phyloP scores from a whole-genome alignment of 2,113 vertebrate species.

The Myotis lucifugus region DNA sequence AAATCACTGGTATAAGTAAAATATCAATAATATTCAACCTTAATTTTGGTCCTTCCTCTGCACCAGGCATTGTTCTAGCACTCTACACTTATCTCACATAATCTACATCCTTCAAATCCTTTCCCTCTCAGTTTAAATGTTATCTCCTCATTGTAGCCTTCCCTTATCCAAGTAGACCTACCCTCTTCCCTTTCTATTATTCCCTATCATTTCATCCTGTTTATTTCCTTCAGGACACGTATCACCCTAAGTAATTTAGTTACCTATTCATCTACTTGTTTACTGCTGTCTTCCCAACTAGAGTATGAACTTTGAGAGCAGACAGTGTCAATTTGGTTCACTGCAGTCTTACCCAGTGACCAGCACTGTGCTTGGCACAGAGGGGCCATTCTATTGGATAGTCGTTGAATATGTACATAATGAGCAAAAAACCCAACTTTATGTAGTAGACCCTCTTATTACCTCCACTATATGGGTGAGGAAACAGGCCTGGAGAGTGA shows the following conservation, averaged over 20 bases:
- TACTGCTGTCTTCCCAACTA: neutral
- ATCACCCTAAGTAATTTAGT: slow-evolving; percentile 28
- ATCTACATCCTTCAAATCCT: slow-evolving; percentile 14
- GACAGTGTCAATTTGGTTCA: neutral
- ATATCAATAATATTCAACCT: neutral
- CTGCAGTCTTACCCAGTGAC: neutral
- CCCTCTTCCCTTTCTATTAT: slow-evolving; percentile 29
- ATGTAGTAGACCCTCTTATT: neutral
- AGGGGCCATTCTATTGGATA: neutral
- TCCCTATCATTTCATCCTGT: slow-evolving; percentile 54
- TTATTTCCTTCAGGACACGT: slow-evolving; percentile 37
- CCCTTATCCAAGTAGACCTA: slow-evolving; percentile 26
- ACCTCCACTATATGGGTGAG: neutral
- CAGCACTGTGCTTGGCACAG: neutral
- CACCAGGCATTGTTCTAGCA: slow-evolving; percentile 51
- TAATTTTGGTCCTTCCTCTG: neutral
- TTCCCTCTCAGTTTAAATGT: slow-evolving; percentile 51
- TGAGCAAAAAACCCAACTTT: neutral
- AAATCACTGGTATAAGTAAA: neutral
- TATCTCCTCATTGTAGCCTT: slow-evolving; percentile 54
- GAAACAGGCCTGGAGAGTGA: neutral
- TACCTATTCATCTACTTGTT: slow-evolving; percentile 49
- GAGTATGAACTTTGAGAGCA: neutral
- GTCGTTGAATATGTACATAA: neutral
- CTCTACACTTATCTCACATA: neutral